Percentiles rank a stretch among this genome's conserved stretches.
Evolutionary conservation across 2,113 vertebrate species (phyloP).

Genomic region (Seriola rivoliana): DNA sequence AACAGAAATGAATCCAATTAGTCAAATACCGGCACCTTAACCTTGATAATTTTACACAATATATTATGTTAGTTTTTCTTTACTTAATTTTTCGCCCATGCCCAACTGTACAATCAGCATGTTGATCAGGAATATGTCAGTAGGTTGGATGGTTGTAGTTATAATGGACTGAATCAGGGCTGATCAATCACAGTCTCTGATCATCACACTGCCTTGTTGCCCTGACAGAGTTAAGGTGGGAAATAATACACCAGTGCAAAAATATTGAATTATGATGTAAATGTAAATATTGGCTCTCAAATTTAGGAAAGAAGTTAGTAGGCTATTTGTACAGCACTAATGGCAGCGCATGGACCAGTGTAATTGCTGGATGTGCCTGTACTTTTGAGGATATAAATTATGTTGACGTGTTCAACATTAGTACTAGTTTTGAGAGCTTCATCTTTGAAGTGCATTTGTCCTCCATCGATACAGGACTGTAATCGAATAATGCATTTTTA

Average conservation of each 20-base stretch:
- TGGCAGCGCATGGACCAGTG: neutral
- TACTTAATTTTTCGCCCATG: no score
- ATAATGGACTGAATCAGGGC: neutral
- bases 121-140: conserved; percentile 11
- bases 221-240: conserved; percentile 1
- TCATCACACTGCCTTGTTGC: conserved; percentile 5
- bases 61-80: neutral
- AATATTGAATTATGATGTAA: neutral
- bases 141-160: neutral
- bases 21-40: no score
- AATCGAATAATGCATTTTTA: neutral
- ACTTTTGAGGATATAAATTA: neutral
- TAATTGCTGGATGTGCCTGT: neutral
- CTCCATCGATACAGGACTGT: neutral
- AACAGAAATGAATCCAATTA: conserved; percentile 15
- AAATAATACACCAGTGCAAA: conserved; percentile 9
- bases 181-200: neutral
- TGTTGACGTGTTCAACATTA: neutral
- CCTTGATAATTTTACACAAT: no score
- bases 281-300: neutral
- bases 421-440: neutral
- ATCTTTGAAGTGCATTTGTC: neutral
- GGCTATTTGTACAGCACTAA: neutral
- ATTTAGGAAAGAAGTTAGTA: neutral
- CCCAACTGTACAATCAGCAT: neutral